Evolutionary conservation across 2,113 vertebrate species (phyloP), one percentile per base, ranked within the genome.

Genomic region (Mellivora capensis): DNA sequence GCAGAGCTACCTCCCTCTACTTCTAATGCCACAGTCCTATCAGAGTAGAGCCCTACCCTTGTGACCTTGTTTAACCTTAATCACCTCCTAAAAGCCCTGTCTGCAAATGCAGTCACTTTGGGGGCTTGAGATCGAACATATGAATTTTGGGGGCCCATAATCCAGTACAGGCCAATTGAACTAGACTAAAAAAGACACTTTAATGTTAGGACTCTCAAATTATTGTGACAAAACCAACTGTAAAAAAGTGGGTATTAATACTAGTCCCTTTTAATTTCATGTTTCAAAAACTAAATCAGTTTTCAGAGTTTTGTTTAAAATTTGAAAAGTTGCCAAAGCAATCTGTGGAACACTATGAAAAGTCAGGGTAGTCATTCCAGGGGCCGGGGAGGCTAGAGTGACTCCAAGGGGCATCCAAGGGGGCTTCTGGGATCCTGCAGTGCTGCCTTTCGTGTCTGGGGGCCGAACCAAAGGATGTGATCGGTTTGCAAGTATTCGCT

Each of bases 181-280:
- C 74, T 89, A 39, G 81, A 31, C 59, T 74, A 14, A 84, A 90
- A 89, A 76, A 87, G 34, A 29, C 2, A 86, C 71, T 88, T 97
- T 64, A 88, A 83, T 85, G 85, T 85, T 81, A 88, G 34, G 57
- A 64, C 57, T 64, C 17, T 64, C 39, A 88, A 81, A 64, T 77
- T 79, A 34, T 31, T 29, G 29, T 74, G 34, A 61, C 89, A 92
- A 93, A 13, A 80, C 31, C 27, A 79, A 85, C 23, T 61, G 76
- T 21, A 34, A 37, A 61, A 88, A 91, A 47, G 64, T 54, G 83
- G 37, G 11, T 87, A 34, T n/a, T 83, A 86, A 11, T 77, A 82
- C 67, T 87, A 96, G 77, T 96, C n/a, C 27, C 86, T 93, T 59
- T 87, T 84, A 91, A 85, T 88, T 91, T 90, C 18, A 34, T 88